Base-by-base conservation (phyloP, 2,888 invertebrate genomes). In the Patella depressa region DNA sequence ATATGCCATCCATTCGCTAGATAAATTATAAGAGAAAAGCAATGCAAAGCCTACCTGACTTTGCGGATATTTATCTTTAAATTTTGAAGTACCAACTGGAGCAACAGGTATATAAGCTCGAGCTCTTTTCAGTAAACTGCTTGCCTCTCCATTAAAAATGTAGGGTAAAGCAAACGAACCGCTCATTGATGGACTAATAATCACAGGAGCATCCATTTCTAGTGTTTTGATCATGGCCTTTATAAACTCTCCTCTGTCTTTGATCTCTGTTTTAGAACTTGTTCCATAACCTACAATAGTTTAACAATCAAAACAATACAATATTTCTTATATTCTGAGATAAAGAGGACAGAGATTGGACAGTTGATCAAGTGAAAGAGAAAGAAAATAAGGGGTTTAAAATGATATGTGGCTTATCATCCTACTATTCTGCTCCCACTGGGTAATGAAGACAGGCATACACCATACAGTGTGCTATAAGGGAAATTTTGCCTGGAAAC, bases 101-200 rank as follows among this genome's bases (percentile, higher is more conserved):
- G 93, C 92, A 0, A 93, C 88, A 14, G 92, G 91, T 1, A 93
- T 85, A 79, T 87, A 92, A 0, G 91, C 93, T n/a, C 85, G 82
- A 45, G 90, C 81, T 19, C 85, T 77, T 3, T 81, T 72, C 12
- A 69, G 65, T 29, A 85, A 85, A 53, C 77, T 80, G n/a, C 79
- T 79, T 12, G 91, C 89, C 65, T 91, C 83, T 71, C 81, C 82
- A 55, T 87, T 83, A 79, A 91, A 88, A 53, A 93, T 77, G 82
- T 89, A 92, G 2, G 92, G 92, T 34, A 93, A 83, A 9, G 92
- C 87, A 83, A 89, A 93, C 5, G 82, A 75, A 3, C 93, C 93
- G 83, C 92, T 92, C 92, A 93, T 92, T 2, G 93, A 93, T 0
- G 93, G 93, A 71, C 92, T 91, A 4, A 93, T 89, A 24, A 93